These are phyloP conservation scores for Micromys minutus DNA, from an alignment of 2,113 vertebrate species.

Conservation along the genomic window DNA sequence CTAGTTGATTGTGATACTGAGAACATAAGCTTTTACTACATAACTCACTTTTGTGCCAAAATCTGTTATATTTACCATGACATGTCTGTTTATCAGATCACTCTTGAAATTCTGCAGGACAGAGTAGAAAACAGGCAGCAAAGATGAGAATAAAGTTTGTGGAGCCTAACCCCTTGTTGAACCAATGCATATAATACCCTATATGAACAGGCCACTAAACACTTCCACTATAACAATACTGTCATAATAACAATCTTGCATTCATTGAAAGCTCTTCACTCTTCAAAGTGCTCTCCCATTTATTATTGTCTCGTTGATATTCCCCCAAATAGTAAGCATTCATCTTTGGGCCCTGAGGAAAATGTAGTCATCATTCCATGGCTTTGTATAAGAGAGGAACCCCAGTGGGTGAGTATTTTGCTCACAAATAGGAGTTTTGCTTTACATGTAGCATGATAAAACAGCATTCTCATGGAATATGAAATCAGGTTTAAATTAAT, in stretches of 20 bases:
- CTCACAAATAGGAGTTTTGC: constrained; percentile 43
- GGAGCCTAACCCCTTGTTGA: neutral
- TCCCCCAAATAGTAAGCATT: constrained; percentile 54
- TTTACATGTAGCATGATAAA: constrained; percentile 33
- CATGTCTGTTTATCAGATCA: constrained; percentile 14
- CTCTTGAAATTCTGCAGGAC: neutral
- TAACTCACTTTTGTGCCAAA: constrained; percentile 49
- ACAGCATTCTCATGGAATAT: neutral
- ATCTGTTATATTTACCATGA: constrained; percentile 2
- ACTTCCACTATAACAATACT: constrained; percentile 47
- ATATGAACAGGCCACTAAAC: constrained; percentile 13
- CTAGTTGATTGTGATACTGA: neutral
- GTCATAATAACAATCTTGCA: constrained; percentile 64
- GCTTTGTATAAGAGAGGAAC: constrained; percentile 42
- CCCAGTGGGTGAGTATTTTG: constrained; percentile 7
- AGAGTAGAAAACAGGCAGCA: neutral
- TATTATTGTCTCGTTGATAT: constrained; percentile 58
- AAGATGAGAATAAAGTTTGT: constrained; percentile 24
- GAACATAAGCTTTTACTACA: neutral
- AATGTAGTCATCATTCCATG: constrained; percentile 52
- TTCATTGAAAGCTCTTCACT: constrained; percentile 52
- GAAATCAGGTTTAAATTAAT: constrained; percentile 48
- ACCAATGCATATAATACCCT: constrained; percentile 14
- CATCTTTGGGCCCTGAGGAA: constrained; percentile 56
- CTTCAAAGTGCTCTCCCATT: constrained; percentile 62